Evolutionary conservation across 2,888 invertebrate genomes (phyloP).

Genomic region (Stenodema calcarata): DNA sequence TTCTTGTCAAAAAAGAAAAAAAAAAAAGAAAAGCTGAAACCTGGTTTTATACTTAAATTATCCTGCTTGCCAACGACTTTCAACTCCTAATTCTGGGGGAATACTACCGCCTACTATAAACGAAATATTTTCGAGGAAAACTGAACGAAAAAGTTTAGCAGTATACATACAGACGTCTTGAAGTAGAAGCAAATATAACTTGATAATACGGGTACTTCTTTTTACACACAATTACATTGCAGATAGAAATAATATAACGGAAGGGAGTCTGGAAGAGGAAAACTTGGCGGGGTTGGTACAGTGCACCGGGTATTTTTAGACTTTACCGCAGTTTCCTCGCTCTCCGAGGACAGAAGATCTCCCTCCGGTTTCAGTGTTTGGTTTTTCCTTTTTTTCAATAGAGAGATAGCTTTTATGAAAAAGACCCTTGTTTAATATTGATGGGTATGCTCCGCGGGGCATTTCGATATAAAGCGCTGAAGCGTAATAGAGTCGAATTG

Average conservation of each 20-base stretch:
- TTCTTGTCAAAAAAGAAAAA: no score
- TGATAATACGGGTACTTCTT: neutral
- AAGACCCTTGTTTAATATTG: no score
- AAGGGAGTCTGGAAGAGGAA: neutral
- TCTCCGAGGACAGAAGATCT: neutral
- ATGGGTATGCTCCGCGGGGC: no score
- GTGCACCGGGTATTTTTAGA: neutral
- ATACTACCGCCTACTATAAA: no score
- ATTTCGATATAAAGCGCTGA: no score
- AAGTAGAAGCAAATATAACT: neutral
- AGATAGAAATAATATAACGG: neutral
- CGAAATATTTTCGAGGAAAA: neutral
- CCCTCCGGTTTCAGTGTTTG: neutral
- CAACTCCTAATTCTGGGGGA: no score
- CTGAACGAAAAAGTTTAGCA: neutral
- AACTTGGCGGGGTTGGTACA: neutral
- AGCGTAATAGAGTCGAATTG: no score
- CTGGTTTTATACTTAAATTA: no score
- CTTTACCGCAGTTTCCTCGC: neutral
- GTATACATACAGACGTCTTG: neutral
- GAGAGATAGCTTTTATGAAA: no score
- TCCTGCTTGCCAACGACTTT: no score
- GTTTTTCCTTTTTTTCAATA: neutral
- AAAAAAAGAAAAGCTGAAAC: no score
- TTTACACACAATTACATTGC: neutral